Evolutionary conservation across 35 echinoderm and acorn worm species (phyloP), one percentile per base, ranked within the genome.

Genomic region (Ophiothrix spiculata): DNA sequence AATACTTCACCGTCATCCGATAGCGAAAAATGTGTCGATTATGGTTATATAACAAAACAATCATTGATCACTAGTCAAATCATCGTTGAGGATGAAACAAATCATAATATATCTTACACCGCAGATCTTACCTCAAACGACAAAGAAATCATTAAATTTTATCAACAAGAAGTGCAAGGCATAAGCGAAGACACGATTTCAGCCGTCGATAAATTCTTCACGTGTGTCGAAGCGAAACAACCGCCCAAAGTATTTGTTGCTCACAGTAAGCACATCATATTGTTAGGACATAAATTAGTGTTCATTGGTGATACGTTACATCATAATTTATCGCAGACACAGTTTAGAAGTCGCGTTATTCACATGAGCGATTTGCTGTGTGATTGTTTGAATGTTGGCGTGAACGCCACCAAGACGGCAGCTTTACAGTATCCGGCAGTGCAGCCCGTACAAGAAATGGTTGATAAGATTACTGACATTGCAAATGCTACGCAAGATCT

Each of bases 261-360:
- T 14, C 96, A 99, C 73, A 93, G 96, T 79, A 99, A 99, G 77
- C 92, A 94, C 84, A 88, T 99, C 56, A 99, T 99, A 74, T 78
- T 99, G 36, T 45, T 91, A 25, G 96, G 91, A 64, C 96, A 99
- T 79, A 99, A 99, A 74, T 79, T 99, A 73, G 96, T 99, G 32
- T 99, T 99, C 77, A 90, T 99, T 46, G 96, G 96, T 2, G 96
- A 99, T 78, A 99, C 96, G 33, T 75, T 99, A 31, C 92, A 99
- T 60, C 81, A 89, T 56, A 99, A 93, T 37, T 33, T 99, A 1
- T 85, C 91, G 36, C 93, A 89, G 74, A 73, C 32, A 25, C 78
- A 88, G 35, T 46, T 99, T 25, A 84, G 89, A 36, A 78, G 84
- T 64, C 75, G 89, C 21, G 86, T 99, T 36, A 94, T 91, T 31